These are phyloP conservation scores for Cephus nigrinus DNA, from an alignment of 2,888 invertebrate species.

Conservation along the genomic window DNA sequence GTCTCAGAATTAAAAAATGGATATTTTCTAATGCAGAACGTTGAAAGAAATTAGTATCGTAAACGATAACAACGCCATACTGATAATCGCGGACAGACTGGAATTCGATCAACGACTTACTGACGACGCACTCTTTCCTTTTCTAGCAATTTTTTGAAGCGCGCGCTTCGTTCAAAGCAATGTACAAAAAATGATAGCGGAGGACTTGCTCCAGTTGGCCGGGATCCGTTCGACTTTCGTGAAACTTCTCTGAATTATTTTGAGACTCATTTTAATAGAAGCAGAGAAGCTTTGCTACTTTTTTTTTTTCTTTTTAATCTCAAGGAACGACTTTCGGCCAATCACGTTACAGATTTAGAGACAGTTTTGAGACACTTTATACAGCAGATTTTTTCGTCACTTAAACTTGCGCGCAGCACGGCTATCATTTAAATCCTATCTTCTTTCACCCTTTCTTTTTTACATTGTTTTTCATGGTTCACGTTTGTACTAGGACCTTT, in stretches of 20 bases:
- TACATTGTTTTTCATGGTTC: background rate
- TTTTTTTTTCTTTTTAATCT: background rate
- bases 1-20: background rate
- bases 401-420: background rate
- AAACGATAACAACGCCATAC: background rate
- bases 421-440: background rate
- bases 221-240: background rate
- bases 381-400: background rate
- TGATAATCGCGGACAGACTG: background rate
- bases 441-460: background rate
- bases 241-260: background rate
- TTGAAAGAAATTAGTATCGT: background rate
- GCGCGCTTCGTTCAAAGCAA: background rate
- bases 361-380: background rate
- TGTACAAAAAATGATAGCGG: background rate
- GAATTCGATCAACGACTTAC: background rate
- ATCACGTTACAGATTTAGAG: background rate
- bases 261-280: background rate
- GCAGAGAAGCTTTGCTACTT: background rate
- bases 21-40: background rate
- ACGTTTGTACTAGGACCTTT: background rate
- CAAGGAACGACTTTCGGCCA: background rate
- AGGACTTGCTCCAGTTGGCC: background rate
- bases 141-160: background rate
- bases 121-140: background rate